Evolutionary conservation across 35 echinoderm and acorn worm species (phyloP).

Genomic region (Ophioderma brevispina): DNA sequence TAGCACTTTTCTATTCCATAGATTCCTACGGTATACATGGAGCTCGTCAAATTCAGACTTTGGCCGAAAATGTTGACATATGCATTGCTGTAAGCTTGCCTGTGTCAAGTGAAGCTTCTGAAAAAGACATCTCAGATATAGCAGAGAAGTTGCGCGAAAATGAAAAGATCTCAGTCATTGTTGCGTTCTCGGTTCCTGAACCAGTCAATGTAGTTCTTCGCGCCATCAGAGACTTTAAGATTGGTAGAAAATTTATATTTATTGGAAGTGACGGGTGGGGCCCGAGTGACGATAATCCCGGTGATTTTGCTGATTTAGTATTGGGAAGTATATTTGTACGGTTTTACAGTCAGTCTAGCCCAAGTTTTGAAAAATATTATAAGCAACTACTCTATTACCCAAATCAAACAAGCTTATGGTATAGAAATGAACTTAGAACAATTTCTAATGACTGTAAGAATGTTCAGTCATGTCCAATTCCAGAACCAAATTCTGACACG

Average conservation of each 20-base stretch:
- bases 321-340: background rate
- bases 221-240: background rate
- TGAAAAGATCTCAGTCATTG: background rate
- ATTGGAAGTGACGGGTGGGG: background rate
- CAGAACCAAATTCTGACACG: background rate
- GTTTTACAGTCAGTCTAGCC: background rate
- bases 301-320: background rate
- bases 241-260: background rate
- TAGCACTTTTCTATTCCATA: background rate
- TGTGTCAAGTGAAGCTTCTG: background rate
- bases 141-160: background rate
- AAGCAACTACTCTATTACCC: background rate
- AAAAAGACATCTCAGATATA: slow-evolving; percentile 4
- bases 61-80: background rate
- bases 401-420: background rate
- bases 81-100: background rate
- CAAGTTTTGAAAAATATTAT: background rate
- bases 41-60: background rate
- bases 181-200: background rate
- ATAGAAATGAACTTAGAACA: background rate
- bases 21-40: slow-evolving; percentile 3
- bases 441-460: background rate
- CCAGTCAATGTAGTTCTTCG: background rate
- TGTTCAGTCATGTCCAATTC: no score
- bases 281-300: background rate